Evolutionary conservation across 2,113 vertebrate genomes (phyloP), one percentile per base, ranked within the genome.

Genomic region (Aegotheles bennettii): DNA sequence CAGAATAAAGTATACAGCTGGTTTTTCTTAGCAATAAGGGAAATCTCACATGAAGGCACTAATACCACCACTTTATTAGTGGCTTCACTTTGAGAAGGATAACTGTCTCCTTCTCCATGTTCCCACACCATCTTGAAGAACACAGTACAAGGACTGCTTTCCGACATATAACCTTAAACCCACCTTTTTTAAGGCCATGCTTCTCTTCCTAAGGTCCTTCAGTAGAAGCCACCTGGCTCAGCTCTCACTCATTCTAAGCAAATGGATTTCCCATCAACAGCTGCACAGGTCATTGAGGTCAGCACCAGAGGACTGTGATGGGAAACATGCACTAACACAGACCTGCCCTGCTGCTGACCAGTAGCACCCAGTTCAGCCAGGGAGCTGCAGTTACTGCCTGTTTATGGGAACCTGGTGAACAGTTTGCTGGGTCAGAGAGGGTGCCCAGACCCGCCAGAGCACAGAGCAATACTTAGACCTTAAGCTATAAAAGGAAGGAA

Each of bases 251-350:
- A 4, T 7, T 12, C 11, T 33, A 50, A 42, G 35, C 28, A 29
- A 50, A 48, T 6, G 11, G 13, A 53, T 76, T 85, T 59, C n/a
- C 56, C 42, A 79, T 11, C 47, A 28, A 8, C 3, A 8, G 38
- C 4, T 71, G 36, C 33, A 18, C 17, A 15, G 43, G 10, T 42
- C 0, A 0, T 2, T 0, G 0, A 79, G 71, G 47, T 19, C 0
- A 0, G 61, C 59, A 60, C 23, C 6, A 1, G 16, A 10, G 20
- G 48, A 42, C 35, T 17, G 29, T 0, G 2, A 42, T 3, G 10
- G 65, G 50, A 43, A 87, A 75, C 28, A 3, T 0, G 10, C 47
- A 29, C 31, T 9, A 23, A 59, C 13, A 64, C 7, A 56, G 57
- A 71, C 11, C 28, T 4, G 19, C 45, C 67, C 64, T 88, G 50